Evolutionary conservation across 1,140 invertebrate genomes (phyloP).

Genomic region (Cydia strobilella): DNA sequence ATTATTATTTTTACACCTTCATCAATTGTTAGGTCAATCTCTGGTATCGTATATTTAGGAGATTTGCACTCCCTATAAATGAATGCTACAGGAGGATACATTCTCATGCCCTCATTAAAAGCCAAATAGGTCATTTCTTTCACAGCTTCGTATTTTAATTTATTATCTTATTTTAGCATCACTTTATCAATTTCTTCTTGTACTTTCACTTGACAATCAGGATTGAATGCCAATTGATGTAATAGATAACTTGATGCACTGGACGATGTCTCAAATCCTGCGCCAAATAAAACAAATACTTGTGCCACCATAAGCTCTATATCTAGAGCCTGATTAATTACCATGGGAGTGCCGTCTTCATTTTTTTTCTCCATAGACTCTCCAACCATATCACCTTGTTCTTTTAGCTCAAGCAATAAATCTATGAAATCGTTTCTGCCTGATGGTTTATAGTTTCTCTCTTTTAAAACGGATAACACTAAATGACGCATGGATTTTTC

Average conservation of each 20-base stretch:
- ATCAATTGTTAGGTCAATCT: conserved; percentile 61
- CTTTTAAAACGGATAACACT: conserved; percentile 64
- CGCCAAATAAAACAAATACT: conserved; percentile 57
- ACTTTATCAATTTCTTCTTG: conserved; percentile 47
- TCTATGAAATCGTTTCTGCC: conserved; percentile 79
- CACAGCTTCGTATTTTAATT: conserved; percentile 66
- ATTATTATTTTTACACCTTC: conserved; percentile 77
- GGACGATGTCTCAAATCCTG: conserved; percentile 61
- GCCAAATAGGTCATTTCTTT: conserved; percentile 65
- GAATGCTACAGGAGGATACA: conserved; percentile 54
- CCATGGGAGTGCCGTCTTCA: conserved; percentile 39
- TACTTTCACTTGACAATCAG: conserved; percentile 73
- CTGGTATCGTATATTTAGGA: conserved; percentile 52
- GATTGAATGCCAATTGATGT: conserved; percentile 79
- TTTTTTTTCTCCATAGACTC: conserved; percentile 44
- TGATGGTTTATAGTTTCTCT: conserved; percentile 69
- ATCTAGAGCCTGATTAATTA: conserved; percentile 41
- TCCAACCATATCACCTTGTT: conserved; percentile 60
- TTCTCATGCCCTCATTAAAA: conserved; percentile 57
- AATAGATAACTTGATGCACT: conserved; percentile 65
- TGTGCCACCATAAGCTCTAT: conserved; percentile 43
- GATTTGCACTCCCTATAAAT: conserved; percentile 45
- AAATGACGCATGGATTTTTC: conserved; percentile 50
- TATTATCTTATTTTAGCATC: conserved; percentile 57
- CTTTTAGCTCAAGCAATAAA: conserved; percentile 76